Evolutionary conservation across 2,888 invertebrate genomes (phyloP).

Genomic region (Prosapia bicincta): DNA sequence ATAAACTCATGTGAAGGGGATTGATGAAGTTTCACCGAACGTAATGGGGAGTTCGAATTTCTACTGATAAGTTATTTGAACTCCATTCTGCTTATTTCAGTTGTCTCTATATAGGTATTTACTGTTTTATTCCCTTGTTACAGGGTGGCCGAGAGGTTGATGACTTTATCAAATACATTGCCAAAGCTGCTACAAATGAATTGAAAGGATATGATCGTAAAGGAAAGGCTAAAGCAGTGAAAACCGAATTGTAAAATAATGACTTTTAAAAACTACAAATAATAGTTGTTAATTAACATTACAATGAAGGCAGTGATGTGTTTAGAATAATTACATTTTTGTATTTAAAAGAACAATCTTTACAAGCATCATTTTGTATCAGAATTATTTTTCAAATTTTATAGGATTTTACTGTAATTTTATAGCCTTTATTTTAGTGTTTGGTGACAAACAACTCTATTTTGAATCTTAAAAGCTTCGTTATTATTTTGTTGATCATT

Average conservation of each 20-base stretch:
- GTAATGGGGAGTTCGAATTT: too few species aligned
- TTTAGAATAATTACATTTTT: background rate
- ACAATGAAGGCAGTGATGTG: background rate
- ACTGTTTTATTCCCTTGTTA: too few species aligned
- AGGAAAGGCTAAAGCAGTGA: slow-evolving; percentile 60
- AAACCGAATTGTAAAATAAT: slow-evolving; percentile 57
- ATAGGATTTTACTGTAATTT: background rate
- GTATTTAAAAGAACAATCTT: background rate
- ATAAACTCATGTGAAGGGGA: too few species aligned
- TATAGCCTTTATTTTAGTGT: background rate
- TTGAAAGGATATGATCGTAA: slow-evolving; percentile 84
- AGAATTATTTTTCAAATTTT: background rate
- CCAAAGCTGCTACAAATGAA: slow-evolving; percentile 84
- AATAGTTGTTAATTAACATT: background rate
- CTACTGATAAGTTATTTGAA: too few species aligned
- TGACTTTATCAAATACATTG: slow-evolving; percentile 93
- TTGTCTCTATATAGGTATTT: too few species aligned
- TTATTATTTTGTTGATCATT: background rate
- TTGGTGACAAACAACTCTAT: background rate
- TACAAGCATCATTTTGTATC: background rate
- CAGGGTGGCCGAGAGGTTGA: slow-evolving; percentile 88
- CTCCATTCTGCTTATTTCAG: too few species aligned
- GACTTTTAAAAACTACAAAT: background rate
- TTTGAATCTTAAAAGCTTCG: background rate
- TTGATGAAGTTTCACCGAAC: too few species aligned